Conservation (phyloP, 2,113 vertebrate genomes). For the Cheilinus undulatus region DNA sequence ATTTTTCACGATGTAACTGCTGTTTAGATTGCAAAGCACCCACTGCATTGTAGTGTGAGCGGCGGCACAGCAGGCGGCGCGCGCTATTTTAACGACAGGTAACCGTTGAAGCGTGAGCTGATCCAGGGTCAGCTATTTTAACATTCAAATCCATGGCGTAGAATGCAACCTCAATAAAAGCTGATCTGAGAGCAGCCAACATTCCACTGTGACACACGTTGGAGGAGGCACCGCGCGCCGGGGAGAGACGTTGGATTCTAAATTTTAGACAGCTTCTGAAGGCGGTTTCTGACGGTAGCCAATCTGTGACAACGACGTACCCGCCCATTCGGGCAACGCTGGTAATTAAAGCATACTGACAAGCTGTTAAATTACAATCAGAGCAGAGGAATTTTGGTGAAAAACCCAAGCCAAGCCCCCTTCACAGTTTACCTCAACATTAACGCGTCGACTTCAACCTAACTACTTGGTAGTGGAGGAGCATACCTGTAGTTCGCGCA, state of each 20-base stretch:
- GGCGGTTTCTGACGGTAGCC: slow-evolving; percentile 8
- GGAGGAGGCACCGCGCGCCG: neutral
- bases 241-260: neutral
- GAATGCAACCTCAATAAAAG: fast-evolving
- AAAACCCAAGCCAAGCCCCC: slow-evolving; percentile 13
- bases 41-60: slow-evolving; percentile 42
- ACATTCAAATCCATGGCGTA: fast-evolving
- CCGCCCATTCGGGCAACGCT: neutral
- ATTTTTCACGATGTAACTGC: fast-evolving
- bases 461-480: slow-evolving; percentile 11
- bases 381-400: slow-evolving; percentile 51
- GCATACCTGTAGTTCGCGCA: neutral
- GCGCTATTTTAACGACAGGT: fast-evolving
- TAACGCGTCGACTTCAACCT: neutral
- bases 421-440: neutral
- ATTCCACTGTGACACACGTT: neutral
- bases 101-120: neutral
- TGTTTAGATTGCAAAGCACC: neutral
- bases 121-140: slow-evolving; percentile 21
- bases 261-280: fast-evolving
- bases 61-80: slow-evolving; percentile 42
- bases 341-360: fast-evolving
- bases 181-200: slow-evolving; percentile 36
- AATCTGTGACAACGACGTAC: neutral
- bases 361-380: neutral